Base-by-base conservation (phyloP, 2,113 vertebrate species). In the Naja naja region DNA sequence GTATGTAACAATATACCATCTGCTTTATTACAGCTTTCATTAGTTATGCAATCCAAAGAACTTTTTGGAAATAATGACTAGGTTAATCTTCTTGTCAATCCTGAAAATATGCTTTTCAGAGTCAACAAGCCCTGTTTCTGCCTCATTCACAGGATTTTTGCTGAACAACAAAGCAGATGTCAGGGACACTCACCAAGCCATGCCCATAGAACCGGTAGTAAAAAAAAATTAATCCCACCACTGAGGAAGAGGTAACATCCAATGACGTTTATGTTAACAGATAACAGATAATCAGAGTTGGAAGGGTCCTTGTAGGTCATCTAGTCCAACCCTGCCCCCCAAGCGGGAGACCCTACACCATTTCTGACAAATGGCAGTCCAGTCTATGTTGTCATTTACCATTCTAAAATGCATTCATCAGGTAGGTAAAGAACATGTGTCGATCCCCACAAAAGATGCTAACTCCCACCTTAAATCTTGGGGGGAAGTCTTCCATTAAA, bases 41-140 rank as follows among this genome's bases (percentile, higher is more conserved):
- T 93, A 58, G 49, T 52, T 89, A 34, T 1, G 43, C 92, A 30
- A 94, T 54, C 30, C 54, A 91, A 54, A 94, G 12, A 1, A 91
- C 4, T 30, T 23, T 23, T 88, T 93, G 0, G 45, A 87, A 86
- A 85, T 45, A 56, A 91, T 89, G 53, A 53, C 11, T 5, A 20
- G 34, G 39, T 34, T 39, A 94, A 74, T 87, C 43, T 47, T 90
- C 90, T 87, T 49, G 27, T 56, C 88, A 87, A 45, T 56, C 58
- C 69, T 58, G 52, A 30, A 90, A 3, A 45, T n/a, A 25, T 1
- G 58, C 85, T 55, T 87, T 54, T 85, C 87, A 93, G 0, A 34
- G 16, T 39, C 49, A 85, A 39, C 34, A 60, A 87, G 55, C 90
- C 39, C 85, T 47, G 30, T 4, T 12, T 0, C 34, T 47, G 60